Evolutionary conservation across 1,140 invertebrate species (phyloP), one percentile per base, ranked within the genome.

Genomic region (Drosophila yakuba): DNA sequence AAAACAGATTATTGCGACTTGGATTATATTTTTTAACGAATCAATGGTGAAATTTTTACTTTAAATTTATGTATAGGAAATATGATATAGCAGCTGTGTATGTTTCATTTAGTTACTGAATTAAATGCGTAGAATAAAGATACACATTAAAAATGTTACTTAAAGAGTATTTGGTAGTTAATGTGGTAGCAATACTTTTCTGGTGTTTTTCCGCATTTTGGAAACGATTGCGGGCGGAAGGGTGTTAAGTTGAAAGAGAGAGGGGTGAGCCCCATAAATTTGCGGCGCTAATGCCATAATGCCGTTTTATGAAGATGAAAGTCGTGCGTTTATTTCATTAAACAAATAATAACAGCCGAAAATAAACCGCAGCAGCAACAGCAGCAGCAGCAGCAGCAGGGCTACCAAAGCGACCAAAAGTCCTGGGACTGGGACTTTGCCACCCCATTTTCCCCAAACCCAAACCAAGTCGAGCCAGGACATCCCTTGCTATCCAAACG

Each of bases 321-420:
- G 84, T 89, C 84, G 84, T 84, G 84, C 85, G 84, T 89, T 89
- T 89, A 89, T 90, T 89, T 89, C 80, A 89, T 89, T 89, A 89
- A 88, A 89, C 84, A 89, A 89, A 89, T 89, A 89, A 89, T 89
- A 89, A 89, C 84, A 84, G 59, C 69, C 84, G 78, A 88, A 89
- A 84, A 90, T 84, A 88, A 88, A 84, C 83, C 83, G 80, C 84
- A 82, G 61, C 61, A 58, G 50, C 78, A 48, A 76, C 20, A 20
- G 20, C 20, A 20, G 76, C 84, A 20, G 20, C 20, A 20, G 76
- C 84, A 82, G 61, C 61, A 58, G 50, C 78, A 48, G 79, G 48
- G 35, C 28, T 12, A 4, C 35, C 25, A n/a, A 17, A 5, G 20
- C 20, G 20, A 20, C 20, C 20, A 20, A 20, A 20, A 20, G 20